phyloP scores from a whole-genome alignment of 2,113 vertebrate species.

The Macaca mulatta region DNA sequence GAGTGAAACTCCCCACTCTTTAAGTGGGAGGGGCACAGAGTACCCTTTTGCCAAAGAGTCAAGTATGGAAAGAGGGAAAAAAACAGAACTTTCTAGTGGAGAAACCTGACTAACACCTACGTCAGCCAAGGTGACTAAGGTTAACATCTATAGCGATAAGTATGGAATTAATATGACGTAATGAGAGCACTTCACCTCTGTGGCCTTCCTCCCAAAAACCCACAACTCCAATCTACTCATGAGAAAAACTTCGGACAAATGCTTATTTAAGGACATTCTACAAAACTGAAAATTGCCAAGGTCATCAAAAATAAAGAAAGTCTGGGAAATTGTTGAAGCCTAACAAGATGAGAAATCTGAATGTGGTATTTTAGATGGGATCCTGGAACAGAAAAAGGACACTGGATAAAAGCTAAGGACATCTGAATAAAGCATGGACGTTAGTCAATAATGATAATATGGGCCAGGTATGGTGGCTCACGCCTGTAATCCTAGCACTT shows the following conservation, averaged over 20 bases:
- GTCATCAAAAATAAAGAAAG: slow-evolving; percentile 5
- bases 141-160: background rate
- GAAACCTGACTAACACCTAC: background rate
- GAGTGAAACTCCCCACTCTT: background rate
- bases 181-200: background rate
- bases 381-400: background rate
- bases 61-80: background rate
- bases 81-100: background rate
- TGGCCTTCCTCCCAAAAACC: background rate
- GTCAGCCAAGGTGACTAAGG: background rate
- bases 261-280: background rate
- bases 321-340: slow-evolving; percentile 5
- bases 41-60: background rate
- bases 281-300: slow-evolving; percentile 28
- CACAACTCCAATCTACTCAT: background rate
- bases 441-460: background rate
- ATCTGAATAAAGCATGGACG: background rate
- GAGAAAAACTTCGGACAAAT: slow-evolving; percentile 27
- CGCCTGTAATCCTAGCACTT: no score
- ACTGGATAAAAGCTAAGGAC: background rate
- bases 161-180: background rate
- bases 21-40: background rate
- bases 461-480: no score
- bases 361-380: background rate
- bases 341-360: background rate